A percentile compares a stretch with the other conserved stretches of the same genome.
These are phyloP conservation scores for Caenorhabditis japonica DNA, from an alignment of 2,888 invertebrate species.

Conservation along the genomic window DNA sequence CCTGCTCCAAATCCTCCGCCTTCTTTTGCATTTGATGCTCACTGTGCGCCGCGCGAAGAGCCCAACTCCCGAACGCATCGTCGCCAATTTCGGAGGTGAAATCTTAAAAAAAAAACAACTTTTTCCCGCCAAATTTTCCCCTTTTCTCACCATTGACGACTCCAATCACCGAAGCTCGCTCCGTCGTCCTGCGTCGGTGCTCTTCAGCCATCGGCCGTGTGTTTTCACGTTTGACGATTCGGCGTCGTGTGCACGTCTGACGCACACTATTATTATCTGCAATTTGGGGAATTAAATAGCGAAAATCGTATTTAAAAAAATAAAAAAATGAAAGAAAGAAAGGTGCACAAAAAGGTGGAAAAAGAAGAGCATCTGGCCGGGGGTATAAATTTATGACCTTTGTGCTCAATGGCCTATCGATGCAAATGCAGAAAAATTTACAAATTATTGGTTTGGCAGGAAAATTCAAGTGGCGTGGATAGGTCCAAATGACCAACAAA, in stretches of 20 bases:
- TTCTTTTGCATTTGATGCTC: slow-evolving; percentile 40
- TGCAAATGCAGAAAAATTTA: no score
- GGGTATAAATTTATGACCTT: no score
- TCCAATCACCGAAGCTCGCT: slow-evolving; percentile 38
- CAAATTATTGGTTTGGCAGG: no score
- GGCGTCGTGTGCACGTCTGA: slow-evolving; percentile 35
- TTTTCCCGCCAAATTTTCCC: background rate
- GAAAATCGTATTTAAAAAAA: background rate
- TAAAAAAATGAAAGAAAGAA: background rate
- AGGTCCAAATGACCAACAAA: no score
- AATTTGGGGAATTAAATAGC: no score
- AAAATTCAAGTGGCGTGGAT: no score
- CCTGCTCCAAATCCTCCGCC: slow-evolving; percentile 30
- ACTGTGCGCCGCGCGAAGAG: slow-evolving; percentile 36
- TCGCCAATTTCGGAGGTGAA: slow-evolving; percentile 19
- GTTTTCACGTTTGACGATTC: slow-evolving; percentile 21
- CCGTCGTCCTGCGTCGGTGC: slow-evolving; percentile 37
- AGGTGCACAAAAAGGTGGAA: background rate
- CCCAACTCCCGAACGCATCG: slow-evolving; percentile 39
- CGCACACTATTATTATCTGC: slow-evolving; percentile 47
- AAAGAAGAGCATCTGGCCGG: no score
- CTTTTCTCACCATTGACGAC: background rate
- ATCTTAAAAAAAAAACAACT: no score
- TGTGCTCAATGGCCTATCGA: no score
- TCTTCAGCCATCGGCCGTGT: slow-evolving; percentile 29